phyloP scores from a whole-genome alignment of 2,113 vertebrate genomes.

The Lampris megalopsis region DNA sequence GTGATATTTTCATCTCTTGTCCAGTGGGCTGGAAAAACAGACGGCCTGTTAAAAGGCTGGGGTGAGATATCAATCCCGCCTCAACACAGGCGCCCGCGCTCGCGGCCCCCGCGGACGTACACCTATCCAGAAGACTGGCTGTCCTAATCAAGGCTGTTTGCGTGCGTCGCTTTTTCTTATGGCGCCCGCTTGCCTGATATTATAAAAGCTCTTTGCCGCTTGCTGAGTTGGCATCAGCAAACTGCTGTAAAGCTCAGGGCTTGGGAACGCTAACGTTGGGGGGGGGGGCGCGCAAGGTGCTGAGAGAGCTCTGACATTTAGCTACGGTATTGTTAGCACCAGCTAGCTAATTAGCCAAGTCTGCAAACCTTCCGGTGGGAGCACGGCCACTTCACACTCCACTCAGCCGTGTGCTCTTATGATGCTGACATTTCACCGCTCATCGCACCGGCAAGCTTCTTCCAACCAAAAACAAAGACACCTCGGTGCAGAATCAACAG shows the following conservation, averaged over 20 bases:
- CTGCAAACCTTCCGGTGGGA: constrained; percentile 34
- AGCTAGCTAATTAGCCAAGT: constrained; percentile 63
- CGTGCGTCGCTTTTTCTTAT: constrained; percentile 15
- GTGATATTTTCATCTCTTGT: constrained; percentile 28
- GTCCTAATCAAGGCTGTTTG: constrained; percentile 24
- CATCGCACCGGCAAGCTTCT: constrained; percentile 52
- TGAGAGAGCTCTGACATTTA: constrained; percentile 75
- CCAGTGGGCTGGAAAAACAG: constrained; percentile 42
- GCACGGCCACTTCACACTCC: constrained; percentile 32
- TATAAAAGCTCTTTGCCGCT: constrained; percentile 23
- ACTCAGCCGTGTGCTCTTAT: constrained; percentile 29
- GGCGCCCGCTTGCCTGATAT: constrained; percentile 2
- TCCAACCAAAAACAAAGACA: constrained; percentile 45
- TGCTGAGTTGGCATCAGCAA: constrained; percentile 28
- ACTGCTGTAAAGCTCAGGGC: constrained; percentile 11
- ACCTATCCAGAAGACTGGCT: not conserved
- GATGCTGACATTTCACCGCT: constrained; percentile 73
- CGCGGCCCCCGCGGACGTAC: constrained; percentile 7
- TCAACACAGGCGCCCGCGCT: constrained; percentile 28
- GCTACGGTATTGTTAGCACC: constrained; percentile 53
- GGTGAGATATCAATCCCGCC: constrained; percentile 33
- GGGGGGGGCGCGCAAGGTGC: constrained; percentile 46
- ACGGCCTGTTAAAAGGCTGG: constrained; percentile 22
- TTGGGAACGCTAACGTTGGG: constrained; percentile 18
- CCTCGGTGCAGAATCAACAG: constrained; percentile 41